Base-by-base conservation (phyloP, 2,888 invertebrate species). In the Trachelus iudaicus region DNA sequence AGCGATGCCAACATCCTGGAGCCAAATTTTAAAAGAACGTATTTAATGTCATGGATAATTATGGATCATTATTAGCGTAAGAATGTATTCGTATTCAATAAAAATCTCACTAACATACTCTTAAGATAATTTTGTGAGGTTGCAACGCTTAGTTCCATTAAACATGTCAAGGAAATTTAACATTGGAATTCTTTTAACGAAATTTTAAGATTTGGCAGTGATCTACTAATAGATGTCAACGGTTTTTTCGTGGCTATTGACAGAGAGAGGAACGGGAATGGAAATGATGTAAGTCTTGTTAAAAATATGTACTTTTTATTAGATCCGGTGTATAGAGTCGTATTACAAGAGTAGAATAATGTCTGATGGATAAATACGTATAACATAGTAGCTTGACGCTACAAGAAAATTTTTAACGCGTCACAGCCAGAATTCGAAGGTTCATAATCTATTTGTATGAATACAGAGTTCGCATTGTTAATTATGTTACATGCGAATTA, bases 361-460 rank as follows among this genome's bases (percentile, higher is more conserved):
- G 71, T 34, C 71, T 71, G 15, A 71, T 31, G 33, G 37, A 30
- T 75, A 13, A 69, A 11, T 69, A 34, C 34, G 37, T 75, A 75
- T 83, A 79, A 73, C 79, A 73, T 23, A 69, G 76, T 75, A 69
- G 75, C 71, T 81, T 78, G 77, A 81, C 37, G 76, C 78, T 82
- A 81, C 34, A 78, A 73, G 35, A 76, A 76, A 73, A 71, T 79
- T 79, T 80, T 80, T 73, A 80, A 79, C 76, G 30, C 78, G 69
- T 85, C 85, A 85, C 83, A 85, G 86, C 81, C 85, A 84, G 78
- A 56, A 77, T 82, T 80, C 74, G 73, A 81, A 79, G 76, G 40
- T 80, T 76, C 75, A 13, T 79, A 30, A 75, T 31, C n/a, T 76
- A 77, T 37, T n/a, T 37, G 30, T 75, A 77, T 78, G 23, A 56